phyloP scores from a whole-genome alignment of 2,888 invertebrate species.

The Scaptomyza caliginosa region DNA sequence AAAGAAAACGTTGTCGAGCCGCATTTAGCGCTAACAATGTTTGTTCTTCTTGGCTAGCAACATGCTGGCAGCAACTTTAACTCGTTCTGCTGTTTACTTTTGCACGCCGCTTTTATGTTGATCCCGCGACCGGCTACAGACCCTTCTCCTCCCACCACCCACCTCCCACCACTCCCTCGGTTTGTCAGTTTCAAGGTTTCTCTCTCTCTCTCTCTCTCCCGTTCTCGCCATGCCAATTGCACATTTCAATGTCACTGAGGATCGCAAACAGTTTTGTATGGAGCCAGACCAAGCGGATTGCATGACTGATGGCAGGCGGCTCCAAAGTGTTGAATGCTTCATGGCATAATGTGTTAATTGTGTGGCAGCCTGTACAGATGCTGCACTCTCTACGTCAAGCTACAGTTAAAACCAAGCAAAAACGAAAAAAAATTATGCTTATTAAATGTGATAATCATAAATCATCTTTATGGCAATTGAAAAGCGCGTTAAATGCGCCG shows the following conservation, averaged over 20 bases:
- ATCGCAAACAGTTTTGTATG: constrained; percentile 57
- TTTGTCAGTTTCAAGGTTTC: constrained; percentile 57
- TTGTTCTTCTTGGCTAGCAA: constrained; percentile 69
- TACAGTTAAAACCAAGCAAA: constrained; percentile 12
- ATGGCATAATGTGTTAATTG: constrained; percentile 68
- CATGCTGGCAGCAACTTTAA: constrained; percentile 4
- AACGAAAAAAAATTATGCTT: constrained; percentile 62
- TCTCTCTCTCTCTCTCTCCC: background rate
- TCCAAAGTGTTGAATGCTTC: constrained; percentile 46
- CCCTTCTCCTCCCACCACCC: constrained; percentile 8
- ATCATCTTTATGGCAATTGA: constrained; percentile 81
- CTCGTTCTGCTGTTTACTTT: constrained; percentile 68
- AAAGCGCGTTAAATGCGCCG: constrained; percentile 66
- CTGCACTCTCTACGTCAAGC: constrained; percentile 19
- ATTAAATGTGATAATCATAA: constrained; percentile 78
- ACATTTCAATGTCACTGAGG: constrained; percentile 79
- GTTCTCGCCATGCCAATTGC: constrained; percentile 71
- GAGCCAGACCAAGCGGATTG: constrained; percentile 38
- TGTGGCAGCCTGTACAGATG: constrained; percentile 46
- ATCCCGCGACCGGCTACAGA: constrained; percentile 58
- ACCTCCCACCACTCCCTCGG: constrained; percentile 5
- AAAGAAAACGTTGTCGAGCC: constrained; percentile 55
- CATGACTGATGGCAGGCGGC: constrained; percentile 46
- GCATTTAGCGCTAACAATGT: constrained; percentile 80
- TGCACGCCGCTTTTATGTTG: constrained; percentile 70